Conservation (phyloP, 2,113 vertebrate species). For the Coreoperca whiteheadi region DNA sequence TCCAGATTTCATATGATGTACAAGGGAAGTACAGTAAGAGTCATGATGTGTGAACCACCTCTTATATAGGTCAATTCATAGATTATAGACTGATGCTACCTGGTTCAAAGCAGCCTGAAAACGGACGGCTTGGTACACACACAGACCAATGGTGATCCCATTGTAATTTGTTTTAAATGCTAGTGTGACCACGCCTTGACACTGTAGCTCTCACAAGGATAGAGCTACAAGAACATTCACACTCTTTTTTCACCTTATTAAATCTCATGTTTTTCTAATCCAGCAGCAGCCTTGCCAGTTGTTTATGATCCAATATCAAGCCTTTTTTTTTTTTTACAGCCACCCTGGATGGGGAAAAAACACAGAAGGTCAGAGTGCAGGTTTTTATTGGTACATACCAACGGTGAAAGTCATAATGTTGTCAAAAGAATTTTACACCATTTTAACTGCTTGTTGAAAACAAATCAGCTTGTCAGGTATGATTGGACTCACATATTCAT, state of each 20-base stretch:
- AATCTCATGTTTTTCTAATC: conserved; percentile 62
- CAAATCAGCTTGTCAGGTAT: conserved; percentile 36
- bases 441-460: conserved; percentile 53
- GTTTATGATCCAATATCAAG: conserved; percentile 77
- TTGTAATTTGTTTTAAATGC: background rate
- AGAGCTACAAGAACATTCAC: conserved; percentile 5
- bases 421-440: conserved; percentile 61
- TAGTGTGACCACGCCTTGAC: background rate
- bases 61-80: no score
- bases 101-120: conserved; percentile 48
- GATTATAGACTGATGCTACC: background rate
- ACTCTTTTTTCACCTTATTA: conserved; percentile 57
- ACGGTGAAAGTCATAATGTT: conserved; percentile 51
- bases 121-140: conserved; percentile 47
- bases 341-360: conserved; percentile 11
- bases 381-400: conserved; percentile 69
- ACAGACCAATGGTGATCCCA: conserved; percentile 36
- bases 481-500: conserved; percentile 32
- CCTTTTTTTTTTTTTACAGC: conserved; percentile 67
- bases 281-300: conserved; percentile 59
- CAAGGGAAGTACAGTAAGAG: background rate
- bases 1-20: background rate
- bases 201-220: conserved; percentile 5
- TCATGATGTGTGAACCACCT: no score
- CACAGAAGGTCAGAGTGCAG: conserved; percentile 64